A percentile compares a stretch with the other conserved stretches of the same genome.
phyloP scores from a whole-genome alignment of 2,888 invertebrate genomes.

The Agrochola litura region DNA sequence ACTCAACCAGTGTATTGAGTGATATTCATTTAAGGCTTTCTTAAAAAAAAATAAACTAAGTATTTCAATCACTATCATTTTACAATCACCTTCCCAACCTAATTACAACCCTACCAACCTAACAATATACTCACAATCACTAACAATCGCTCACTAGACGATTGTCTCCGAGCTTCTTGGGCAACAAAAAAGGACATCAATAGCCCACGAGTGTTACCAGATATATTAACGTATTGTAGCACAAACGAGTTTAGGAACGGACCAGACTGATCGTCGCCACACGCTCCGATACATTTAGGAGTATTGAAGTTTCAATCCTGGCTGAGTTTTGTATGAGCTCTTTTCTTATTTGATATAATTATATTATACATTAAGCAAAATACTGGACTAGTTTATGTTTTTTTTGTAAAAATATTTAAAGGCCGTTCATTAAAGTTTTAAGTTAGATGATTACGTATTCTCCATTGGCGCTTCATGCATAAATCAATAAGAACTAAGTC shows the following conservation, averaged over 20 bases:
- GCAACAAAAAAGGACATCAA: conserved; percentile 73
- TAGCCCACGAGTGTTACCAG: conserved; percentile 69
- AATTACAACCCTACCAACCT: conserved; percentile 16
- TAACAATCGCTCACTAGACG: conserved; percentile 42
- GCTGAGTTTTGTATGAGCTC: conserved; percentile 4
- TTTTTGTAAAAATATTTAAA: not conserved
- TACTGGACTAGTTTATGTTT: not conserved
- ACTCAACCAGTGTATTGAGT: not conserved
- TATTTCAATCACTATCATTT: not conserved
- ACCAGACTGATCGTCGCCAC: conserved; percentile 67
- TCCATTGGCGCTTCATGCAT: not conserved
- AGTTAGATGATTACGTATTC: not conserved
- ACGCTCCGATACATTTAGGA: conserved; percentile 36
- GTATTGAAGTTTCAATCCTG: conserved; percentile 42
- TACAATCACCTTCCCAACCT: conserved; percentile 5
- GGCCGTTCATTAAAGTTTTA: not conserved
- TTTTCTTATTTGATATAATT: conserved; percentile 10
- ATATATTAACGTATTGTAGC: conserved; percentile 65
- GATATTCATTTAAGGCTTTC: not conserved
- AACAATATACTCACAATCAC: conserved; percentile 33
- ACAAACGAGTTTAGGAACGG: conserved; percentile 62
- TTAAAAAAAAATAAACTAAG: not conserved
- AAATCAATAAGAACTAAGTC: not conserved
- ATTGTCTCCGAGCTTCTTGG: conserved; percentile 50
- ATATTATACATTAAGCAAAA: not conserved